These are phyloP conservation scores for Ageneiosus marmoratus DNA, from an alignment of 2,113 vertebrate species.

Conservation along the genomic window DNA sequence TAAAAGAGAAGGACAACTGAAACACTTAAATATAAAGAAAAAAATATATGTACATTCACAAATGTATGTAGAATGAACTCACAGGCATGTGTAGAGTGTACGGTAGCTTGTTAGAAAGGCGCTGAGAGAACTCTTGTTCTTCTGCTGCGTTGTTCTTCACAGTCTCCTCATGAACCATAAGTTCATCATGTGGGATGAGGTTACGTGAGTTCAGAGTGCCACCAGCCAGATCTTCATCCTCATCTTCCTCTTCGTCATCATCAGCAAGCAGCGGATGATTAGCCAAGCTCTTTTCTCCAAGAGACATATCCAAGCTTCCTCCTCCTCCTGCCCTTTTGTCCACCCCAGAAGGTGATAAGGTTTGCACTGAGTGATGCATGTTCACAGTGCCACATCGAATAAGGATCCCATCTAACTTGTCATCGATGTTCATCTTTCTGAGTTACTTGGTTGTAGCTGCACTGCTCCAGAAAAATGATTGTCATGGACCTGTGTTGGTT, in stretches of 20 bases:
- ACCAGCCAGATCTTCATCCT: conserved; percentile 82
- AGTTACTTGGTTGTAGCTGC: conserved; percentile 53
- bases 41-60: not conserved
- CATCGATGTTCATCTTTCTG: conserved; percentile 95
- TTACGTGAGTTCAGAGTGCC: conserved; percentile 87
- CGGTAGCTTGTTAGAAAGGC: conserved; percentile 88
- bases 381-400: conserved; percentile 89
- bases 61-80: conserved; percentile 64
- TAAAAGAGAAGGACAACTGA: not conserved
- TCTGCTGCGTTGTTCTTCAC: conserved; percentile 87
- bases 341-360: conserved; percentile 71
- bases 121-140: conserved; percentile 81
- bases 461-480: conserved; percentile 28
- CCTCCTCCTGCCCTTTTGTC: conserved; percentile 74
- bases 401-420: conserved; percentile 94
- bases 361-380: conserved; percentile 79
- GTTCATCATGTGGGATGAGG: conserved; percentile 92
- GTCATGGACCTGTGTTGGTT: conserved; percentile 43
- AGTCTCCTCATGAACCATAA: conserved; percentile 97
- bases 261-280: conserved; percentile 88
- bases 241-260: conserved; percentile 68
- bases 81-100: conserved; percentile 91
- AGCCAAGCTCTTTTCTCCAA: conserved; percentile 85
- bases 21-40: too few relatives aligned
- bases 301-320: conserved; percentile 75